A percentile compares a stretch with the other conserved stretches of the same genome.
Conservation (phyloP, 2,888 invertebrate species). For the Lithophane semibrunnea region DNA sequence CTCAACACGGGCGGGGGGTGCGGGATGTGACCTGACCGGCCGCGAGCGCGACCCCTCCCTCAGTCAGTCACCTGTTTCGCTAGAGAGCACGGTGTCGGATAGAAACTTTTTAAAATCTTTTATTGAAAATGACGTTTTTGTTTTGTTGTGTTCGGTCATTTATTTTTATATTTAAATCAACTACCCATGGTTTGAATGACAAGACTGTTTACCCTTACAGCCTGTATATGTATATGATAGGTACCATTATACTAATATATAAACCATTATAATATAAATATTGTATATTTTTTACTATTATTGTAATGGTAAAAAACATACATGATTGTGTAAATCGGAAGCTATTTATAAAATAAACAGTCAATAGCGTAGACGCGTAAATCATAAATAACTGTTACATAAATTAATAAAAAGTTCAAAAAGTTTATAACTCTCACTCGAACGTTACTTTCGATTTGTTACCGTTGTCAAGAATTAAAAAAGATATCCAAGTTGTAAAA, state of each 20-base stretch:
- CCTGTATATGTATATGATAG: background rate
- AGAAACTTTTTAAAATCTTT: no score
- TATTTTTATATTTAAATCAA: no score
- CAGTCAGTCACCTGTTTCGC: no score
- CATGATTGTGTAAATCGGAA: background rate
- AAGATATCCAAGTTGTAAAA: constrained; percentile 36
- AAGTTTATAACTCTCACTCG: constrained; percentile 60
- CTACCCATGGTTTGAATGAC: no score
- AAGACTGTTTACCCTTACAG: no score
- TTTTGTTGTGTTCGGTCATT: no score
- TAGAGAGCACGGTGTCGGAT: no score
- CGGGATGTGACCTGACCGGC: no score
- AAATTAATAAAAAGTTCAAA: constrained; percentile 25
- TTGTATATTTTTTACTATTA: background rate
- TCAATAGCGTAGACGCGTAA: background rate
- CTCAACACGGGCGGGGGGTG: no score
- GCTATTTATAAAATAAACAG: background rate
- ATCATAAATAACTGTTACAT: constrained; percentile 19
- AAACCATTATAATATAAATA: no score
- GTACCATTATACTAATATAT: background rate
- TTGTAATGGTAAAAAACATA: background rate
- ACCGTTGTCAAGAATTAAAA: constrained; percentile 54
- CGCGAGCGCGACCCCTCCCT: no score
- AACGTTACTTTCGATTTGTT: constrained; percentile 63
- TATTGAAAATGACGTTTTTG: no score